Evolutionary conservation across 2,888 invertebrate species (phyloP).

Genomic region (Helleia helle): DNA sequence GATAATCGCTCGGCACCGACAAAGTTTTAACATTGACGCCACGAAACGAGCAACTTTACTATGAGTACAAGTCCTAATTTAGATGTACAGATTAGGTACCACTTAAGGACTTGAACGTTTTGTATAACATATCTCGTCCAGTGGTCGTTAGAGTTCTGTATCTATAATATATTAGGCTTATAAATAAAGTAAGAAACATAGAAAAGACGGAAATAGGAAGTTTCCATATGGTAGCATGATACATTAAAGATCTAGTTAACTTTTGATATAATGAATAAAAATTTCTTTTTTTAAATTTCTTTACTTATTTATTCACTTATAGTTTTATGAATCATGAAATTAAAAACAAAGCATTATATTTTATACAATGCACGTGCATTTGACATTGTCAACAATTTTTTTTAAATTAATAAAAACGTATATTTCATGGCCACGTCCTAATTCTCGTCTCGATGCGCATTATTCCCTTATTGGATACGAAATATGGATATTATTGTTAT

Average conservation of each 20-base stretch:
- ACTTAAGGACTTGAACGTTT: background rate
- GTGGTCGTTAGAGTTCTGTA: background rate
- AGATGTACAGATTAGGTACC: slow-evolving; percentile 4
- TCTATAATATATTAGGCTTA: background rate
- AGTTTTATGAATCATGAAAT: too few species aligned
- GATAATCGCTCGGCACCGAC: slow-evolving; percentile 62
- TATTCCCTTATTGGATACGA: slow-evolving; percentile 62
- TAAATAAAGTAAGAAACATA: too few species aligned
- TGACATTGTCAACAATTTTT: background rate
- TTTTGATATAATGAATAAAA: too few species aligned
- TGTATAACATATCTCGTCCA: background rate
- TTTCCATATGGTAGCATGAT: too few species aligned
- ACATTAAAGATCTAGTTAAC: too few species aligned
- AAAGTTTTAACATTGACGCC: slow-evolving; percentile 55
- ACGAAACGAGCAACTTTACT: slow-evolving; percentile 32
- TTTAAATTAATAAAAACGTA: slow-evolving; percentile 20
- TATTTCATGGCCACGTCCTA: slow-evolving; percentile 42
- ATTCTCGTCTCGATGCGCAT: slow-evolving; percentile 43
- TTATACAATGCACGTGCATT: background rate
- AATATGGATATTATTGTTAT: slow-evolving; percentile 71
- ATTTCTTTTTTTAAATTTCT: too few species aligned
- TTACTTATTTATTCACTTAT: too few species aligned
- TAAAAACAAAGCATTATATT: too few species aligned
- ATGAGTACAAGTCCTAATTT: slow-evolving; percentile 3
- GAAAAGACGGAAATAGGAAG: too few species aligned